Evolutionary conservation across 2,797 vertebrate species (phyloP), one percentile per base, ranked within the genome.

Genomic region (Acipenser oxyrinchus): DNA sequence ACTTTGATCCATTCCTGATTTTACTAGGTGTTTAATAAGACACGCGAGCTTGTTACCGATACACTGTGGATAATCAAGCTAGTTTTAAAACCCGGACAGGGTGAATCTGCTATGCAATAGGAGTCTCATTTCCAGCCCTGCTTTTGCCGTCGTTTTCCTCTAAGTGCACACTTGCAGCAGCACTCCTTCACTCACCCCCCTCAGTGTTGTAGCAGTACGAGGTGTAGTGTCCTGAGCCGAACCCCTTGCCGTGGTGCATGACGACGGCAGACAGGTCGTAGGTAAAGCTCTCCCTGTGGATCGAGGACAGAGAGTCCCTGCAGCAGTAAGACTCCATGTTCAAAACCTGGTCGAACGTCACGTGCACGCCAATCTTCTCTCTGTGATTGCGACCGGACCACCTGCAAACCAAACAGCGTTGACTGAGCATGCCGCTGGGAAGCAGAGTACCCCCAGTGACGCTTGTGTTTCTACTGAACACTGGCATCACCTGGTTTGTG

Each of bases 131-230:
- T 37, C 23, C 23, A 37, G 2, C 23, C 23, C 23, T 37, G 23
- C 23, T 37, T 2, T 37, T 1, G 23, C 23, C 23, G 2, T 37
- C 4, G 23, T 37, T 37, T 37, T 37, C 23, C 23, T 37, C 23
- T 3, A 37, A 37, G 23, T 37, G 23, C 23, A 37, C 23, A 37
- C 23, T 37, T 37, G 23, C 23, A 37, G 23, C 23, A 37, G 23
- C 23, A 37, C 23, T 37, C 2, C 23, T 37, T 37, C 83, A 83
- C 94, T 92, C 87, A 98, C 96, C 96, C 89, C 96, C 96, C 90
- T 99, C 96, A 37, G 96, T 98, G 82, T 98, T 99, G 92, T 96
- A 99, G 92, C 96, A 99, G 91, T 98, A 99, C 83, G 96, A 95
- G 72, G 96, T 99, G 90, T 99, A 99, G 93, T 99, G 96, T 87